phyloP scores from a whole-genome alignment of 2,888 invertebrate genomes.

The Macropis europaea region DNA sequence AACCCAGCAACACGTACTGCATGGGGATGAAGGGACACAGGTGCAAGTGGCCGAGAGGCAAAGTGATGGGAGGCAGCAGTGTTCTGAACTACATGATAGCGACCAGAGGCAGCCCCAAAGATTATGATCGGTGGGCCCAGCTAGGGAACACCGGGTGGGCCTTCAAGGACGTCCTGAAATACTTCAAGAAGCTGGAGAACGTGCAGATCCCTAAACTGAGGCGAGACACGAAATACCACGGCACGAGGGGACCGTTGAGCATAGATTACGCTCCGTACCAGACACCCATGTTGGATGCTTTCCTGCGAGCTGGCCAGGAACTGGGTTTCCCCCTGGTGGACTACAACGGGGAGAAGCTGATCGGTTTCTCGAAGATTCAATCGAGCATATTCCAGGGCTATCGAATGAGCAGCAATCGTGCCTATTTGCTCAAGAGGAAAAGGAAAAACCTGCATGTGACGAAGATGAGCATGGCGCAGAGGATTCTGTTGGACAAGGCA shows the following conservation, averaged over 20 bases:
- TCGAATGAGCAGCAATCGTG: constrained; percentile 85
- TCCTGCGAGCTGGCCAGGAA: constrained; percentile 84
- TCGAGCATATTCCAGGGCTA: constrained; percentile 85
- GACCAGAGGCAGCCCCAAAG: constrained; percentile 85
- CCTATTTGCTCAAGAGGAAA: constrained; percentile 84
- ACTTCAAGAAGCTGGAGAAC: constrained; percentile 90
- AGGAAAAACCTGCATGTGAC: constrained; percentile 84
- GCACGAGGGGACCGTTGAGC: constrained; percentile 82
- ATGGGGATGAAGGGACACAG: constrained; percentile 79
- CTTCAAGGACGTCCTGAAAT: constrained; percentile 86
- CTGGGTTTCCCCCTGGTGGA: constrained; percentile 83
- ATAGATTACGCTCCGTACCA: constrained; percentile 82
- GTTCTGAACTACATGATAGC: constrained; percentile 92
- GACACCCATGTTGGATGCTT: constrained; percentile 83
- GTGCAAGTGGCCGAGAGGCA: constrained; percentile 82
- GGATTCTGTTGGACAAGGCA: constrained; percentile 82
- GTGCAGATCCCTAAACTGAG: constrained; percentile 80
- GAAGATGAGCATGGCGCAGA: constrained; percentile 83
- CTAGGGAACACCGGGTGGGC: constrained; percentile 89
- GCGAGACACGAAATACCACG: constrained; percentile 81
- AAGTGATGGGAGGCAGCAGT: constrained; percentile 91
- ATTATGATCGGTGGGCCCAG: constrained; percentile 89
- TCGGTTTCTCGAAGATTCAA: constrained; percentile 84
- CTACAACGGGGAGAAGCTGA: constrained; percentile 83
- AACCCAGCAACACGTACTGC: constrained; percentile 87